phyloP scores from a whole-genome alignment of 2,797 vertebrate species.

The Lacerta bilineata region DNA sequence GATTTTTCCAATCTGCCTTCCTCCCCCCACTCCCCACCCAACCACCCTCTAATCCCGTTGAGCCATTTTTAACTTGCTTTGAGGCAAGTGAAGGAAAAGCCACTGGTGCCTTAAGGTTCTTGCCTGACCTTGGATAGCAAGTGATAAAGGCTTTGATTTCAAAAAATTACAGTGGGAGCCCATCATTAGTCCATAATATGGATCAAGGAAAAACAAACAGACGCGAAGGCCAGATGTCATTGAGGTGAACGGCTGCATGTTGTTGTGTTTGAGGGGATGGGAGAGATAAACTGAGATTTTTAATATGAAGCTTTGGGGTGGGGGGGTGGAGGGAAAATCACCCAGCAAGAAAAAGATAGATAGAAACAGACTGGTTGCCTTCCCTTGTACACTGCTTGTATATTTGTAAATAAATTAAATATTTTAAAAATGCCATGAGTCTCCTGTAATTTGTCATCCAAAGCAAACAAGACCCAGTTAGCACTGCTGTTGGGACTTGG shows the following conservation, averaged over 20 bases:
- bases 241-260: slow-evolving; percentile 26
- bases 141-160: slow-evolving; percentile 71
- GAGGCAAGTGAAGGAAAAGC: slow-evolving; percentile 66
- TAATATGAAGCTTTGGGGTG: slow-evolving; percentile 27
- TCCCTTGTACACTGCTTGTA: too few species aligned
- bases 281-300: slow-evolving; percentile 8
- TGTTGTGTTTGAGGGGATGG: background rate
- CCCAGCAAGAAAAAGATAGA: background rate
- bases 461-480: background rate
- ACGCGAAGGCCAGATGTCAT: background rate
- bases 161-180: slow-evolving; percentile 64
- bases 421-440: background rate
- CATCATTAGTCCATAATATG: slow-evolving; percentile 47
- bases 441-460: background rate
- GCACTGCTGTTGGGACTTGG: background rate
- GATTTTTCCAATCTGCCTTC: slow-evolving; percentile 64
- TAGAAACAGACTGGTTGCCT: background rate
- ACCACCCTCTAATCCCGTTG: slow-evolving; percentile 64
- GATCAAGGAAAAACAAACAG: slow-evolving; percentile 65
- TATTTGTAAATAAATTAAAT: background rate
- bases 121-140: slow-evolving; percentile 67
- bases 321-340: background rate
- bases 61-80: slow-evolving; percentile 70
- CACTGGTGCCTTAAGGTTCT: slow-evolving; percentile 62
- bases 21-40: slow-evolving; percentile 19